phyloP scores from a whole-genome alignment of 2,888 invertebrate genomes.

The Fabriciana adippe region DNA sequence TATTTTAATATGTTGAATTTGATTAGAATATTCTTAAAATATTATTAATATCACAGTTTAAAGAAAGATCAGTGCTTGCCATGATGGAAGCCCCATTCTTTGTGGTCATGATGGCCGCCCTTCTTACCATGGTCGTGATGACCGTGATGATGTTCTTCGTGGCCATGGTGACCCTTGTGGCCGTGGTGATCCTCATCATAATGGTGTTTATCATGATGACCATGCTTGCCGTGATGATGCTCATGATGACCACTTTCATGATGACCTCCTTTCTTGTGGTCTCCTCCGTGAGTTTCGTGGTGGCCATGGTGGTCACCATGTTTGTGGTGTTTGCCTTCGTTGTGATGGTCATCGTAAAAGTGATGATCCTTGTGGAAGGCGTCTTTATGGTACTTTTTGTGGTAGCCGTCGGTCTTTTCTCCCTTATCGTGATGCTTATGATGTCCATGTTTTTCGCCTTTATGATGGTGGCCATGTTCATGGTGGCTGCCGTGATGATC shows the following conservation, averaged over 20 bases:
- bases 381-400: constrained; percentile 77
- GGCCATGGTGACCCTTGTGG: constrained; percentile 77
- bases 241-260: constrained; percentile 72
- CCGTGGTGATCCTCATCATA: constrained; percentile 72
- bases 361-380: constrained; percentile 77
- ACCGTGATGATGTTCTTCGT: constrained; percentile 74
- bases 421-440: constrained; percentile 75
- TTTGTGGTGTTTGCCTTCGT: constrained; percentile 77
- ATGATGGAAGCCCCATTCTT: constrained; percentile 75
- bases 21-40: constrained; percentile 29
- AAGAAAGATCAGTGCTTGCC: constrained; percentile 66
- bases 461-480: constrained; percentile 74
- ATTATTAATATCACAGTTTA: constrained; percentile 64
- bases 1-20: constrained; percentile 31
- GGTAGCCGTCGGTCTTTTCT: constrained; percentile 72
- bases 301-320: constrained; percentile 75
- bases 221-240: constrained; percentile 74
- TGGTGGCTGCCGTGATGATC: constrained; percentile 74
- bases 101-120: constrained; percentile 72
- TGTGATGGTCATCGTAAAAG: constrained; percentile 75
- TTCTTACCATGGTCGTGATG: constrained; percentile 78
- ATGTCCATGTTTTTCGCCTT: constrained; percentile 73
- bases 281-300: constrained; percentile 68
- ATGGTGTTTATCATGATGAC: constrained; percentile 75
- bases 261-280: constrained; percentile 77